These are phyloP conservation scores for Eilema depressum DNA, from an alignment of 2,888 invertebrate species.

Conservation along the genomic window DNA sequence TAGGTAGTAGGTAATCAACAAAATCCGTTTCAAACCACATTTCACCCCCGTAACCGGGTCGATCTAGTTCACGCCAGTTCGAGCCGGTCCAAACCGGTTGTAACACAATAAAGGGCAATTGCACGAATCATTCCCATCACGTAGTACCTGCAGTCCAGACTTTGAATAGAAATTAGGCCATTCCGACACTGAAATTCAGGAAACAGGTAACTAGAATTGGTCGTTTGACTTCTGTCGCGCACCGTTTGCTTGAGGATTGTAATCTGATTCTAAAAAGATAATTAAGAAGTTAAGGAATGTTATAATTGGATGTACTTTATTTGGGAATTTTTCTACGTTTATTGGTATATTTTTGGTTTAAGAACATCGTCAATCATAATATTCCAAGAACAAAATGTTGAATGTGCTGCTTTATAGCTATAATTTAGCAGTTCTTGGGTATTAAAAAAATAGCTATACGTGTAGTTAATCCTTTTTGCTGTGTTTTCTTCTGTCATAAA, in stretches of 20 bases:
- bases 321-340: constrained; percentile 14
- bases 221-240: constrained; percentile 34
- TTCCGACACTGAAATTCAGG: constrained; percentile 54
- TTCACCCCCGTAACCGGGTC: constrained; percentile 49
- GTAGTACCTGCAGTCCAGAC: constrained; percentile 59
- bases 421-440: no score
- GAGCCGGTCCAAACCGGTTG: constrained; percentile 54
- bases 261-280: constrained; percentile 39
- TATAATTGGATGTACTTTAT: constrained; percentile 5
- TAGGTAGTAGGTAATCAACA: constrained; percentile 14
- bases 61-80: constrained; percentile 46
- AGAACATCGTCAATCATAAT: background rate
- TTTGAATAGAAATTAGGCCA: constrained; percentile 68
- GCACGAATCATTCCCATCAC: constrained; percentile 66
- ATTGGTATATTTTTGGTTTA: constrained; percentile 1
- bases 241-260: constrained; percentile 43
- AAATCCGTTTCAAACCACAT: constrained; percentile 49
- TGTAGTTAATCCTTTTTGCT: no score
- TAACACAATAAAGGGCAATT: constrained; percentile 71
- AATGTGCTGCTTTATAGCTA: no score
- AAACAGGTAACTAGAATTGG: constrained; percentile 45
- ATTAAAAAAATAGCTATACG: no score
- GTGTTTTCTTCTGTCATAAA: no score
- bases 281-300: constrained; percentile 24
- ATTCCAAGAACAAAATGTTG: background rate